Percentiles rank a stretch among this genome's conserved stretches.
phyloP scores from a whole-genome alignment of 2,113 vertebrate species.

The Tor tambroides region DNA sequence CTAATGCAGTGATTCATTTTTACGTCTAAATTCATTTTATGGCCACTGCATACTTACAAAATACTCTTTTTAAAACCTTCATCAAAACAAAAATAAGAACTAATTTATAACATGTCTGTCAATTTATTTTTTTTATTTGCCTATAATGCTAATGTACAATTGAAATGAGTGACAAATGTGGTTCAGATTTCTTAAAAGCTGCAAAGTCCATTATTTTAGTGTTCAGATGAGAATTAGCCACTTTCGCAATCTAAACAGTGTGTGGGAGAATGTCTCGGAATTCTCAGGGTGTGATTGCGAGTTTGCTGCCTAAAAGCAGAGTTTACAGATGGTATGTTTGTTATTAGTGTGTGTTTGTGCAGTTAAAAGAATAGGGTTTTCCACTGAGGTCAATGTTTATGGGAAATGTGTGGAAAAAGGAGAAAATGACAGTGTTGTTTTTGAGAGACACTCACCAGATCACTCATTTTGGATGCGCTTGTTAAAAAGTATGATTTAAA shows the following conservation, averaged over 20 bases:
- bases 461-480: background rate
- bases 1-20: background rate
- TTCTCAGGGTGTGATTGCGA: background rate
- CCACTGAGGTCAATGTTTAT: slow-evolving; percentile 29
- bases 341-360: background rate
- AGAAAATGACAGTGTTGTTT: slow-evolving; percentile 2
- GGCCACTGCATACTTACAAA: background rate
- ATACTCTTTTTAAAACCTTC: background rate
- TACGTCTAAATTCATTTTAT: background rate
- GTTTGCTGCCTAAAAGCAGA: background rate
- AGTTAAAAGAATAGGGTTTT: slow-evolving; percentile 11
- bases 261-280: slow-evolving; percentile 15
- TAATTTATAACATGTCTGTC: background rate
- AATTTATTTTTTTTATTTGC: background rate
- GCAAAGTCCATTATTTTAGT: background rate
- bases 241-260: background rate
- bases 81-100: background rate
- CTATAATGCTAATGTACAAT: background rate
- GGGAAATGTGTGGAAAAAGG: background rate
- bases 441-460: background rate
- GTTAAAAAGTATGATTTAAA: background rate
- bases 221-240: background rate
- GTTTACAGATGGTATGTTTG: background rate
- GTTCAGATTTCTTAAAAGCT: background rate
- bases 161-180: background rate